Evolutionary conservation across 2,888 invertebrate species (phyloP).

Genomic region (Micoletzkya japonica): DNA sequence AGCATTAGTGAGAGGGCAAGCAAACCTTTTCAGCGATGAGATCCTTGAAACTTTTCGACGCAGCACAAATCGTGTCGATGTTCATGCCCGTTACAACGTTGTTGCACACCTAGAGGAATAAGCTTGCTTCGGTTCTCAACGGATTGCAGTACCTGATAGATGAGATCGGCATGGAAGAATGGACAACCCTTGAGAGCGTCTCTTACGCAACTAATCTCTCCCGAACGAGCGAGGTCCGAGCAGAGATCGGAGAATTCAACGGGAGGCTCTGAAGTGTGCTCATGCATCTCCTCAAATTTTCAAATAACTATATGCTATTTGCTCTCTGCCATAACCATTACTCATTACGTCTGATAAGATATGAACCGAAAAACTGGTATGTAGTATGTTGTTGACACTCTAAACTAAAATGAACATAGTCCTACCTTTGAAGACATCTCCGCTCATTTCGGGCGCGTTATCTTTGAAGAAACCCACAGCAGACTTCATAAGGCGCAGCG

Average conservation of each 20-base stretch:
- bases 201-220: slow-evolving; percentile 13
- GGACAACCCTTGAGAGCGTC: slow-evolving; percentile 22
- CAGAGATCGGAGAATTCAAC: slow-evolving; percentile 14
- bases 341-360: too few relatives aligned
- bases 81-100: slow-evolving; percentile 14
- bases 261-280: slow-evolving; percentile 15
- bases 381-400: too few relatives aligned
- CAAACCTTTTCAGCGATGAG: slow-evolving; percentile 19
- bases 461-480: slow-evolving; percentile 7
- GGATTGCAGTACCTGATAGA: slow-evolving; percentile 10
- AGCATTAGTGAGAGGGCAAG: background rate
- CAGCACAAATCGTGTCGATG: slow-evolving; percentile 22
- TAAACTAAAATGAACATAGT: background rate
- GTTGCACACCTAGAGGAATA: slow-evolving; percentile 14
- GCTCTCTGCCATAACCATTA: too few relatives aligned
- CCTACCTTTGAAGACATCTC: slow-evolving; percentile 8
- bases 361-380: too few relatives aligned
- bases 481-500: slow-evolving; percentile 13
- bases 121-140: background rate
- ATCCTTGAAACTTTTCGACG: slow-evolving; percentile 26
- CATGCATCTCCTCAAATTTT: background rate
- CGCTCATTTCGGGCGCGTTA: slow-evolving; percentile 20
- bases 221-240: slow-evolving; percentile 17
- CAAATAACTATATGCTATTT: too few relatives aligned
- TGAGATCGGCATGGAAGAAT: slow-evolving; percentile 22